phyloP scores from a whole-genome alignment of 2,113 vertebrate genomes.

The Tragelaphus scriptus region DNA sequence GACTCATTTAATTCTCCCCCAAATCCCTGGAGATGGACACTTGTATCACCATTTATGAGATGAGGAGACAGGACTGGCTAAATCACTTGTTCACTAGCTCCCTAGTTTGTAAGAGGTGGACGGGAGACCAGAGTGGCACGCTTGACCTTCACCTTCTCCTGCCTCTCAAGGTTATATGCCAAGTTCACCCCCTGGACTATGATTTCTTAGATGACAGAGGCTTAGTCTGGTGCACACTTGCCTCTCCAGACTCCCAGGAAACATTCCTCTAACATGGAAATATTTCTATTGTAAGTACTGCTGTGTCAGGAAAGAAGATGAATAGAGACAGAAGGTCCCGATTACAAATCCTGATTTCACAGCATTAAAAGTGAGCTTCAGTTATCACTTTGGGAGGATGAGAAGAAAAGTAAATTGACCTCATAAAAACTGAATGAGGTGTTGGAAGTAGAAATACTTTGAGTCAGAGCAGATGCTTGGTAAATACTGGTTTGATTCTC shows the following conservation, averaged over 20 bases:
- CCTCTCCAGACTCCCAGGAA: not conserved
- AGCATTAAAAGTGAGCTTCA: not conserved
- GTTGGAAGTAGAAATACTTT: not conserved
- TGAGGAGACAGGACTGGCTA: not conserved
- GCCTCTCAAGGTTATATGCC: not conserved
- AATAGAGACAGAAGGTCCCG: not conserved
- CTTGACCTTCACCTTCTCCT: not conserved
- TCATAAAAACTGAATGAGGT: not conserved
- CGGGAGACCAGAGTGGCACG: not conserved
- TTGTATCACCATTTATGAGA: not conserved
- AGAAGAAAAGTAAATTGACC: not conserved
- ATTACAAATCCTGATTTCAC: not conserved
- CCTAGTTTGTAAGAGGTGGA: not conserved
- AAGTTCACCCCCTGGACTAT: not conserved
- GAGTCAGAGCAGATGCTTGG: not conserved
- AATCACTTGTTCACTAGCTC: not conserved
- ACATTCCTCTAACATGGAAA: not conserved
- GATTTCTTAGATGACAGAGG: not conserved
- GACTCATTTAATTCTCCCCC: not conserved
- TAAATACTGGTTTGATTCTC: not conserved
- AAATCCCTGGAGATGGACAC: not conserved
- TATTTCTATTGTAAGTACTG: not conserved
- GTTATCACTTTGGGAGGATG: not conserved
- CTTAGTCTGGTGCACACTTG: fast-evolving
- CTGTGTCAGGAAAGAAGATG: not conserved